A percentile compares a stretch with the other conserved stretches of the same genome.
Conservation (phyloP, 2,797 vertebrate species). For the Ctenosaura bakeri region DNA sequence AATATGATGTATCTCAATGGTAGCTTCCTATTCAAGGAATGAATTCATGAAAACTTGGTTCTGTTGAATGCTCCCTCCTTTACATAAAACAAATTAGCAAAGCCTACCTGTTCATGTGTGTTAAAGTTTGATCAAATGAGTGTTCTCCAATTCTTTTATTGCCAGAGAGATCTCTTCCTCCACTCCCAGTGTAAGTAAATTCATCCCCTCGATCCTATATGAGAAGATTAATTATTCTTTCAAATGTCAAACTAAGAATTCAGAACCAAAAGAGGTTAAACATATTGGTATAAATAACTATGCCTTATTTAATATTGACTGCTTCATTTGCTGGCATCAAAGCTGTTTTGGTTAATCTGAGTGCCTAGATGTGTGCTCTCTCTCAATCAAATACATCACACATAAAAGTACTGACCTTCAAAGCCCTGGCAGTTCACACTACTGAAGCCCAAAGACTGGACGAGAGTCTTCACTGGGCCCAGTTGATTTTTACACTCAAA, state of each 20-base stretch:
- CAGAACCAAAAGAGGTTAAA: neutral
- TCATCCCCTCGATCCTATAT: slow-evolving; percentile 95
- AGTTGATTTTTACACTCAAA: neutral
- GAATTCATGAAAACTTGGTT: neutral
- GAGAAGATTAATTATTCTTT: slow-evolving; percentile 71
- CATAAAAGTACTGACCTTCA: neutral
- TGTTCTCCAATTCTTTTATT: slow-evolving; percentile 99
- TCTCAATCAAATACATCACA: neutral
- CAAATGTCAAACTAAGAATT: slow-evolving; percentile 46
- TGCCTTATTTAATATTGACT: neutral
- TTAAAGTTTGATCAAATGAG: slow-evolving; percentile 97
- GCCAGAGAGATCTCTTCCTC: slow-evolving; percentile 97
- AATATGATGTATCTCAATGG: neutral
- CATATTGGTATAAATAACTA: slow-evolving; percentile 7
- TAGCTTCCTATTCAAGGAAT: slow-evolving; percentile 31
- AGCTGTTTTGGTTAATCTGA: neutral
- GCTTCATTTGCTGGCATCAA: neutral
- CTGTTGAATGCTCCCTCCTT: neutral
- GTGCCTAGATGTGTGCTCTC: neutral
- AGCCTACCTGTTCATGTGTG: slow-evolving; percentile 97
- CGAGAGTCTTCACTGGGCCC: neutral
- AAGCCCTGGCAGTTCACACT: neutral
- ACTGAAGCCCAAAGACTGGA: neutral
- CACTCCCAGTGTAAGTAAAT: slow-evolving; percentile 99
- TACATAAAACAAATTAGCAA: slow-evolving; percentile 3